phyloP scores from a whole-genome alignment of 2,113 vertebrate genomes.

The Sarotherodon lohbergeri region DNA sequence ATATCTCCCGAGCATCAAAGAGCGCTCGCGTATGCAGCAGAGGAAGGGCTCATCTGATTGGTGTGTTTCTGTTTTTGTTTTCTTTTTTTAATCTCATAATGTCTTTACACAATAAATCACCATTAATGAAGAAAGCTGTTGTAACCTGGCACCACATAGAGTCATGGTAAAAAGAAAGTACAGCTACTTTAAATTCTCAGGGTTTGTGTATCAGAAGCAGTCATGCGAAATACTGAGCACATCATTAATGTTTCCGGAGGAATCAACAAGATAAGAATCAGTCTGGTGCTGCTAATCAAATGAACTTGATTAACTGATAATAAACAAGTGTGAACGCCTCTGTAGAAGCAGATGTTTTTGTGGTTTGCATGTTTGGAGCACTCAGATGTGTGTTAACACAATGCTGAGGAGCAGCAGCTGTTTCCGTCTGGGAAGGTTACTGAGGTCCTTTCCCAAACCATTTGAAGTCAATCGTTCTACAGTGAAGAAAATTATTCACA shows the following conservation, averaged over 20 bases:
- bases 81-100: fast-evolving
- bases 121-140: background rate
- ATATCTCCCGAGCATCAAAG: background rate
- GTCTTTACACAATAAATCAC: background rate
- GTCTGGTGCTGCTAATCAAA: background rate
- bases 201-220: background rate
- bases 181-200: background rate
- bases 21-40: background rate
- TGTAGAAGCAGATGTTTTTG: background rate
- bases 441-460: background rate
- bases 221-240: fast-evolving
- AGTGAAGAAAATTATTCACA: background rate
- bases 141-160: background rate
- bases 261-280: background rate
- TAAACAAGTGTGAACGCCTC: fast-evolving
- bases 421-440: background rate
- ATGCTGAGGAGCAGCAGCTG: background rate
- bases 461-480: fast-evolving
- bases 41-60: background rate
- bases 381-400: background rate
- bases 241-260: background rate
- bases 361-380: background rate
- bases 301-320: background rate
- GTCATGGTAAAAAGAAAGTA: background rate
- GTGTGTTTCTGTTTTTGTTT: background rate